Evolutionary conservation across 2,888 invertebrate genomes (phyloP).

Genomic region (Hyles lineata): DNA sequence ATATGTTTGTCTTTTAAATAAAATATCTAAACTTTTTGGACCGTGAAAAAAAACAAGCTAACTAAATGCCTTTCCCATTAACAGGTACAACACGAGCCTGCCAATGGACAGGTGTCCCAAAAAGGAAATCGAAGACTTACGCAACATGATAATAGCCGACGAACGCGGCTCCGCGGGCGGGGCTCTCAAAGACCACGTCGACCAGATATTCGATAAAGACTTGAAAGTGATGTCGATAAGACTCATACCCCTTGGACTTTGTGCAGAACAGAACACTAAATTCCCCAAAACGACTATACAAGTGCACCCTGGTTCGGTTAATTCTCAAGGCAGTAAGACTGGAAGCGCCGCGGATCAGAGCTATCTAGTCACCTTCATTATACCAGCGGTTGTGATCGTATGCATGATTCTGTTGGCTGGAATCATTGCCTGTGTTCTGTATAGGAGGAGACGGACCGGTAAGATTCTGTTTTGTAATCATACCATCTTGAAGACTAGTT

Average conservation of each 20-base stretch:
- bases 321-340: constrained; percentile 62
- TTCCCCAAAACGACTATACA: constrained; percentile 58
- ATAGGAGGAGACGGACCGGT: constrained; percentile 92
- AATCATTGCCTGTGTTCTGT: constrained; percentile 94
- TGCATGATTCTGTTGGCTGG: constrained; percentile 95
- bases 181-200: constrained; percentile 83
- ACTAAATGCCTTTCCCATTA: neutral
- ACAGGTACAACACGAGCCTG: constrained; percentile 90
- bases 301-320: constrained; percentile 55
- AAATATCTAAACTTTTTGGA: no score
- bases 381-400: constrained; percentile 95
- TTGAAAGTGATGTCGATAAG: constrained; percentile 88
- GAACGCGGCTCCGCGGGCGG: constrained; percentile 74
- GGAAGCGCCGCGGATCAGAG: constrained; percentile 58
- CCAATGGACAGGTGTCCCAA: constrained; percentile 90
- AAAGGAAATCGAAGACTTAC: constrained; percentile 89
- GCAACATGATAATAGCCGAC: constrained; percentile 88
- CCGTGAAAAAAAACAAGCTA: neutral
- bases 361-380: constrained; percentile 92
- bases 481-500: neutral
- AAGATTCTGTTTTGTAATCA: constrained; percentile 69
- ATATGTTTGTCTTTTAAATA: no score
- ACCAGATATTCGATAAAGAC: constrained; percentile 88
- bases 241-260: constrained; percentile 85
- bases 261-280: constrained; percentile 79